Evolutionary conservation across 2,888 invertebrate genomes (phyloP).

Genomic region (Pollenia angustigena): DNA sequence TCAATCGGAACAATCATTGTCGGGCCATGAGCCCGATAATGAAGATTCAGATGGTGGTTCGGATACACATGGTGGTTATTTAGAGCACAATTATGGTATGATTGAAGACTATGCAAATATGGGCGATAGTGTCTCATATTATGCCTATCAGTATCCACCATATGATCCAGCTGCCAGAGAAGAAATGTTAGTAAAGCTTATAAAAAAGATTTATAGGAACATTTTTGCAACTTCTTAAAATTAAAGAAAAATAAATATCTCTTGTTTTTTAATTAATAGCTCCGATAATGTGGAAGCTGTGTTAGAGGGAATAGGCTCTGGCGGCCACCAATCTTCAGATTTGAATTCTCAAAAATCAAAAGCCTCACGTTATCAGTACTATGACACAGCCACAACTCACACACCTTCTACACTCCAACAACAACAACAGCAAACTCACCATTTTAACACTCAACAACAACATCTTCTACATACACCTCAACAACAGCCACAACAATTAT

Average conservation of each 20-base stretch:
- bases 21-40: constrained; percentile 90
- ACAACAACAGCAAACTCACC: constrained; percentile 60
- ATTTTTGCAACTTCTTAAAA: no score
- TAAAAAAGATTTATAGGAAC: background rate
- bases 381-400: constrained; percentile 77
- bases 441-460: constrained; percentile 55
- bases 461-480: constrained; percentile 71
- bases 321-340: constrained; percentile 73
- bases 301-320: constrained; percentile 82
- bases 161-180: constrained; percentile 86
- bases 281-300: constrained; percentile 84
- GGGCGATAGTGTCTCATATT: constrained; percentile 87
- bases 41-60: constrained; percentile 90
- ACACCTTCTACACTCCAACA: constrained; percentile 74
- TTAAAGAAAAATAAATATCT: background rate
- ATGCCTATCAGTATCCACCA: constrained; percentile 86
- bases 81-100: constrained; percentile 86
- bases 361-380: constrained; percentile 78
- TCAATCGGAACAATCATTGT: constrained; percentile 87
- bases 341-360: constrained; percentile 77
- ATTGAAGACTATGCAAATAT: constrained; percentile 83
- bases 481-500: constrained; percentile 77
- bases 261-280: constrained; percentile 77
- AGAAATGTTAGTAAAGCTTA: constrained; percentile 80
- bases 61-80: constrained; percentile 86